Base-by-base conservation (phyloP, 1,140 invertebrate genomes). In the Atta colombica region DNA sequence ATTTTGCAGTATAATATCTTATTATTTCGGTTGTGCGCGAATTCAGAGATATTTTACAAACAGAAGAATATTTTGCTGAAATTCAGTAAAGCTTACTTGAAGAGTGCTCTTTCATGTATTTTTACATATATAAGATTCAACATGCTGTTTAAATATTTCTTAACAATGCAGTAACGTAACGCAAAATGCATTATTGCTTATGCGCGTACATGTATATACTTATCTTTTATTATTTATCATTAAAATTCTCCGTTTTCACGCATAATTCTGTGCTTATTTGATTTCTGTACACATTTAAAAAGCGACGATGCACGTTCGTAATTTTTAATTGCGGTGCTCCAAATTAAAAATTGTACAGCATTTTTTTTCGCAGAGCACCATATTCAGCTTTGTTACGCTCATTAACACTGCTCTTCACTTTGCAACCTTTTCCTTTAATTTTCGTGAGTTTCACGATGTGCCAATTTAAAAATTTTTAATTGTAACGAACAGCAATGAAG, bases 391-490 rank as follows among this genome's bases (percentile, higher is more conserved):
- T 63, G 80, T 61, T 31, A 58, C 45, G 69, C 31, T 75, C 69
- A 16, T 63, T 74, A 84, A 51, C 55, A 51, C 28, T 75, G 18
- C 35, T 74, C 68, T 14, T 72, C 58, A 14, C 39, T 35, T 82
- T 21, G 25, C 53, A 60, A 84, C 68, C 18, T 61, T 63, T 49
- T 28, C 28, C 35, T 21, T 53, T 35, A 61, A 63, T 69, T 84
- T 84, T 21, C 14, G 21, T 6, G 66, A 45, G 28, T 25, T 61
- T 74, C n/a, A 39, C 14, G 3, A n/a, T 10, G 53, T 21, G 28
- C 58, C 55, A 84, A 84, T 75, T 63, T 35, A 61, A 45, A 84
- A 84, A 51, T 51, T 84, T 84, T 74, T 84, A 82, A 82, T 82
- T 82, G 31, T 61, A 75, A 35, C 39, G 35, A 51, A 58, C 53